A percentile compares a stretch with the other conserved stretches of the same genome.
These are phyloP conservation scores for Pseudachorutes palmiensis DNA, from an alignment of 1,140 invertebrate species.

Conservation along the genomic window DNA sequence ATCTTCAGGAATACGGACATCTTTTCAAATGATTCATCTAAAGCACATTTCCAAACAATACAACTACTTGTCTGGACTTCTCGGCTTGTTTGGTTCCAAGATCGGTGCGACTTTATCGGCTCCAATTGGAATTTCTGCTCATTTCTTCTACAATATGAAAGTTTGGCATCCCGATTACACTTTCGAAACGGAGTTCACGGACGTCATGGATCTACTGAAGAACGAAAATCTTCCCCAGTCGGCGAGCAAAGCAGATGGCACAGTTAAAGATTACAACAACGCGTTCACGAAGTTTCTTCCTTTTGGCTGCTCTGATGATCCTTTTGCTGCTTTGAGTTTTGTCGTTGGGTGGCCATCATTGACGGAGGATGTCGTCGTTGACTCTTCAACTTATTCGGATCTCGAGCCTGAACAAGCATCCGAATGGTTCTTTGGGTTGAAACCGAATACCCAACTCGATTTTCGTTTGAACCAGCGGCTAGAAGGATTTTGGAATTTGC, in stretches of 20 bases:
- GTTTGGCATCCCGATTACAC: slow-evolving; percentile 55
- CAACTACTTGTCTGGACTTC: slow-evolving; percentile 64
- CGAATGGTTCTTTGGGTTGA: slow-evolving; percentile 50
- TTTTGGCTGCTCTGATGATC: slow-evolving; percentile 38
- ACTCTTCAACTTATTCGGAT: slow-evolving; percentile 77
- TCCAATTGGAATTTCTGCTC: slow-evolving; percentile 63
- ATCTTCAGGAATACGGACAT: slow-evolving; percentile 57
- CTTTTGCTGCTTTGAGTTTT: slow-evolving; percentile 61
- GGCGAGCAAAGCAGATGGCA: too few relatives aligned
- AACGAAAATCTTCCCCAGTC: too few relatives aligned
- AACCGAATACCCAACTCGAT: slow-evolving; percentile 51
- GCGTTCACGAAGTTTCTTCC: slow-evolving; percentile 23
- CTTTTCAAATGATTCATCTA: slow-evolving; percentile 82
- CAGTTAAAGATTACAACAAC: too few relatives aligned
- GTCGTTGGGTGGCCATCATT: slow-evolving; percentile 81
- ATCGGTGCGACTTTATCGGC: slow-evolving; percentile 52
- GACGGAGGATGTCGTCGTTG: slow-evolving; percentile 75
- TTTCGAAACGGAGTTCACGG: slow-evolving; percentile 47
- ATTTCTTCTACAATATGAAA: slow-evolving; percentile 71
- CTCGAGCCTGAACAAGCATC: slow-evolving; percentile 77
- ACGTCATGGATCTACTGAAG: slow-evolving; percentile 5
- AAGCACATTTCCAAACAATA: slow-evolving; percentile 70
- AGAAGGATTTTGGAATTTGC: slow-evolving; percentile 50
- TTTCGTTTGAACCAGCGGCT: slow-evolving; percentile 60
- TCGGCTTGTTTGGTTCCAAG: slow-evolving; percentile 70